Conservation (phyloP, 2,888 invertebrate genomes). For the Lycocerus yunnanus region DNA sequence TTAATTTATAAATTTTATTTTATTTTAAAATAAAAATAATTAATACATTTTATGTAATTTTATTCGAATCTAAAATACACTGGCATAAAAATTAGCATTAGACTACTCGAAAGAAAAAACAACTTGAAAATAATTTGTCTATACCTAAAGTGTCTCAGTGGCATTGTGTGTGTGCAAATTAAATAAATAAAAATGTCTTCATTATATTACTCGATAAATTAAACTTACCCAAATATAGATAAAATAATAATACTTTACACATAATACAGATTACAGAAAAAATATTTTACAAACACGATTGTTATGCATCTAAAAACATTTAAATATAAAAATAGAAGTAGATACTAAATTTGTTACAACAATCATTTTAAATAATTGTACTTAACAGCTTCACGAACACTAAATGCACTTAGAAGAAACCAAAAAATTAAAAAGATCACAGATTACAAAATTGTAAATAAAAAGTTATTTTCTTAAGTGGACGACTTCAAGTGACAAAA, state of each 20-base stretch:
- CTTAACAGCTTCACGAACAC: background rate
- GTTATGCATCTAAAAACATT: conserved; percentile 8
- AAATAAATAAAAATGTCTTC: background rate
- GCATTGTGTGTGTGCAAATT: background rate
- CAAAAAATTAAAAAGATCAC: background rate
- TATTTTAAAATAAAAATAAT: too few relatives aligned
- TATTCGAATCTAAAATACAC: background rate
- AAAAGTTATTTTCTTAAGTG: background rate
- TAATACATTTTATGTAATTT: background rate
- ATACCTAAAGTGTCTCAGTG: background rate
- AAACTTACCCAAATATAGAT: background rate
- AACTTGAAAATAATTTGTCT: background rate
- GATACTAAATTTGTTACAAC: background rate
- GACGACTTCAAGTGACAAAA: background rate
- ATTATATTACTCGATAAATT: background rate
- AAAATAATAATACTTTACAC: conserved; percentile 1
- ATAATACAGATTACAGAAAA: background rate
- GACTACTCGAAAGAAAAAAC: background rate
- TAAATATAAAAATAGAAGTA: conserved; percentile 1
- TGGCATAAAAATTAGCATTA: background rate
- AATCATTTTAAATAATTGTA: background rate
- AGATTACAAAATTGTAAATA: background rate
- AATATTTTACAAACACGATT: conserved; percentile 6
- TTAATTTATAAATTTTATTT: too few relatives aligned
- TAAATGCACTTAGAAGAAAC: background rate